A percentile compares a stretch with the other conserved stretches of the same genome.
Evolutionary conservation across 35 echinoderm and acorn worm species (phyloP).

Genomic region (Apostichopus californicus): DNA sequence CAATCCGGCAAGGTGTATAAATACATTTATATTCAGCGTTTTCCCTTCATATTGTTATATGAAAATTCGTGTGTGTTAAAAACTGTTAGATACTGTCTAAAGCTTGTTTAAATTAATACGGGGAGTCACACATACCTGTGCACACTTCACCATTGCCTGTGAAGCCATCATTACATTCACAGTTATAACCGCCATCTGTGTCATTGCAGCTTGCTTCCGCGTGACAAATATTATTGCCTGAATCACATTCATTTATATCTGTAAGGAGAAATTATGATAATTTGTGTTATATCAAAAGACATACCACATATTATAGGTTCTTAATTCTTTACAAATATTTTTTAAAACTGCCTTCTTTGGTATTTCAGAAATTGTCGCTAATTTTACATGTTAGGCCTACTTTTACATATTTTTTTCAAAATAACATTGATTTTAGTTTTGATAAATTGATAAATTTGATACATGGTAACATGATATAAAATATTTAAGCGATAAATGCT

Average conservation of each 20-base stretch:
- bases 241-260: constrained; percentile 58
- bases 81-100: neutral
- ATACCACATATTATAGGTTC: too few relatives aligned
- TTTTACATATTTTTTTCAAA: too few relatives aligned
- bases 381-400: too few relatives aligned
- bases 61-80: neutral
- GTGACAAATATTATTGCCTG: neutral
- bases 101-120: neutral
- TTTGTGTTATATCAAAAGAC: too few relatives aligned
- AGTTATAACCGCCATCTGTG: neutral
- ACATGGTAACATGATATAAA: too few relatives aligned
- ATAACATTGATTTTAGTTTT: too few relatives aligned
- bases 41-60: neutral
- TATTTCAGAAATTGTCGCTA: too few relatives aligned
- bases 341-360: too few relatives aligned
- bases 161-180: constrained; percentile 4
- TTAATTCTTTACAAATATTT: too few relatives aligned
- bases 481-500: too few relatives aligned
- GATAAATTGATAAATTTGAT: too few relatives aligned
- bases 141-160: constrained; percentile 36
- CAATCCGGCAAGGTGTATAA: too few relatives aligned
- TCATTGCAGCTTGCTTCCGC: constrained; percentile 29
- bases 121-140: constrained; percentile 2
- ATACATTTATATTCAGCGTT: neutral
- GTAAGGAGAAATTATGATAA: neutral